A percentile compares a stretch with the other conserved stretches of the same genome.
Evolutionary conservation across 2,113 vertebrate genomes (phyloP).

Genomic region (Geococcyx californianus): DNA sequence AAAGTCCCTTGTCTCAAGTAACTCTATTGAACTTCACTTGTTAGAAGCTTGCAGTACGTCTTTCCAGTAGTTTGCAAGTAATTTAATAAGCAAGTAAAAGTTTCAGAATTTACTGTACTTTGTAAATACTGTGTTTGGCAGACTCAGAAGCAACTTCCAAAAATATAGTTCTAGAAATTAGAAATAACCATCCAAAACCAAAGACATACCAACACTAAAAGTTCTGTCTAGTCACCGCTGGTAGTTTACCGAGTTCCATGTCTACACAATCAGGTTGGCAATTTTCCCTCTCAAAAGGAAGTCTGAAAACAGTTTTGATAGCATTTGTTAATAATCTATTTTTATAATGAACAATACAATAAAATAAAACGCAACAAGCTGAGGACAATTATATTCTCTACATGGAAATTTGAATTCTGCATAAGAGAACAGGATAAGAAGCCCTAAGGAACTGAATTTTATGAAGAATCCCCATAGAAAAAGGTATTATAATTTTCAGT

Average conservation of each 20-base stretch:
- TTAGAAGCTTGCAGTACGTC: not conserved
- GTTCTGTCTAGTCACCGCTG: not conserved
- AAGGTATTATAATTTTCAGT: not conserved
- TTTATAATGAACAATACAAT: not conserved
- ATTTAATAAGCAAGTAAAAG: not conserved
- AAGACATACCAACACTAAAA: not conserved
- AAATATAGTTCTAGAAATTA: not conserved
- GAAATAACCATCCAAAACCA: not conserved
- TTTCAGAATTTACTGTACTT: not conserved
- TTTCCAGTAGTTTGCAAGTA: not conserved
- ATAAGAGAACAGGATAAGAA: not conserved
- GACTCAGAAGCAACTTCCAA: not conserved
- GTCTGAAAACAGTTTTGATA: not conserved
- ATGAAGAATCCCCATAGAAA: not conserved
- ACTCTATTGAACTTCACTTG: not conserved
- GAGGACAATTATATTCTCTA: not conserved
- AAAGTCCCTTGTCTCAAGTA: not conserved
- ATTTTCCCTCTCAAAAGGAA: not conserved
- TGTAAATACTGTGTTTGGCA: not conserved
- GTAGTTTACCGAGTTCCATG: not conserved
- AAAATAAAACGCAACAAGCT: not conserved
- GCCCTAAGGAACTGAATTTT: not conserved
- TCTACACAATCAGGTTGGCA: not conserved
- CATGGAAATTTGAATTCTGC: not conserved
- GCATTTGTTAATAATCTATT: not conserved